Evolutionary conservation across 2,797 vertebrate species (phyloP), one percentile per base, ranked within the genome.

Genomic region (Parotocinclus haroldoi): DNA sequence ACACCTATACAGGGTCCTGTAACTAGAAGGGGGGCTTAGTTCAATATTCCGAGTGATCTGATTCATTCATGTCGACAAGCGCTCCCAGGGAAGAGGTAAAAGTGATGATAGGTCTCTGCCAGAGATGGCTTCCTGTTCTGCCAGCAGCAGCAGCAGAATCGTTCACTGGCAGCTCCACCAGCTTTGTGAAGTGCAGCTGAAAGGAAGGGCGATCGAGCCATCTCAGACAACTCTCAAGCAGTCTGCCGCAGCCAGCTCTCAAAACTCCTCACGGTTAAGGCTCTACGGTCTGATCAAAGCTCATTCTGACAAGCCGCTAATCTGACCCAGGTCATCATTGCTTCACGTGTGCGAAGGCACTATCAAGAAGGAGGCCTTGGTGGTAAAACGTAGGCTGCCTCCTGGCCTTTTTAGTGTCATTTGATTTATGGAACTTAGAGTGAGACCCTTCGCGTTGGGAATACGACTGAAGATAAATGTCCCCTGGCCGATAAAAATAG

Each of bases 391-490:
- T 63, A 45, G 9, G 50, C 40, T 18, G 13, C 12, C 49, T 64
- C 36, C 48, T 70, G 74, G 72, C 73, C 69, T 60, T 75, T 63
- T 58, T 55, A 44, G 52, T 80, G 66, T 69, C 77, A 75, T 79
- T 82, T 89, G 82, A 89, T 89, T 89, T 79, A 89, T 88, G 74
- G 78, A 83, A 80, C 76, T 50, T 56, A 80, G 27, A 75, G 56
- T 63, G 73, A 82, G 76, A 80, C 76, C 72, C 79, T 76, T 67
- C 44, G 68, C 58, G 66, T 57, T 70, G 64, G 72, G 80, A 84
- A 84, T 76, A 74, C 75, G 69, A 78, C 84, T 76, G 71, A 80
- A 83, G 56, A 7, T 36, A 62, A 55, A 68, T 64, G 55, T 78
- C 56, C 67, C 64, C 52, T 62, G n/a, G 19, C 17, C 3, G 0